Conservation (phyloP, 1,140 invertebrate genomes). For the Melipona quadrifasciata region DNA sequence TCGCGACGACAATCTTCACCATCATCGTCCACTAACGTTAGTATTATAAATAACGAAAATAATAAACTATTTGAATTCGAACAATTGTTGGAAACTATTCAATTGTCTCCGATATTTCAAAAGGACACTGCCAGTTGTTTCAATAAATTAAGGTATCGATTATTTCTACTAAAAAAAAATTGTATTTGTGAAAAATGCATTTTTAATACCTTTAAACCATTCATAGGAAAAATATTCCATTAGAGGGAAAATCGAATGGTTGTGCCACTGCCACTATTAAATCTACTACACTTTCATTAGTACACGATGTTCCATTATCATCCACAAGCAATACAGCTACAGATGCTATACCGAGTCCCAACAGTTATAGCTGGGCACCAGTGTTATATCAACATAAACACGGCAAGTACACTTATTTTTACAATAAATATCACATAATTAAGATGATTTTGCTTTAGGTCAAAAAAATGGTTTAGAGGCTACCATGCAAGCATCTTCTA, state of each 20-base stretch:
- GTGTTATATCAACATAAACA: conserved; percentile 74
- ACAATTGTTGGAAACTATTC: conserved; percentile 70
- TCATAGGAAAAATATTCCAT: conserved; percentile 65
- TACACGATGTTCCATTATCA: conserved; percentile 64
- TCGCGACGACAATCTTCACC: conserved; percentile 71
- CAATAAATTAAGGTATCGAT: conserved; percentile 68
- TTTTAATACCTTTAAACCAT: neutral
- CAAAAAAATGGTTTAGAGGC: conserved; percentile 66
- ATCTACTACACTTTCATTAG: conserved; percentile 59
- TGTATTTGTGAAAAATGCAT: neutral
- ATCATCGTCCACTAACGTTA: conserved; percentile 65
- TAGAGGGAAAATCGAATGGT: conserved; percentile 58
- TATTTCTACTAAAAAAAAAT: neutral
- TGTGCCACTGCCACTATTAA: conserved; percentile 56
- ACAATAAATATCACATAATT: conserved; percentile 1
- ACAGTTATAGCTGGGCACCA: conserved; percentile 75
- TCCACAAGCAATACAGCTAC: conserved; percentile 54
- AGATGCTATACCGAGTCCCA: conserved; percentile 68
- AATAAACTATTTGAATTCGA: conserved; percentile 73
- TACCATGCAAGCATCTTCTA: conserved; percentile 61
- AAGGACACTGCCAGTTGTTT: conserved; percentile 63
- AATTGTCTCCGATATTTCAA: conserved; percentile 64
- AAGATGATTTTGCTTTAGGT: conserved; percentile 50
- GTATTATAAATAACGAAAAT: conserved; percentile 67
- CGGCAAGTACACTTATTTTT: conserved; percentile 57